Percentiles rank a stretch among this genome's conserved stretches.
phyloP scores from a whole-genome alignment of 2,797 vertebrate species.

The Sorex maritimensis region DNA sequence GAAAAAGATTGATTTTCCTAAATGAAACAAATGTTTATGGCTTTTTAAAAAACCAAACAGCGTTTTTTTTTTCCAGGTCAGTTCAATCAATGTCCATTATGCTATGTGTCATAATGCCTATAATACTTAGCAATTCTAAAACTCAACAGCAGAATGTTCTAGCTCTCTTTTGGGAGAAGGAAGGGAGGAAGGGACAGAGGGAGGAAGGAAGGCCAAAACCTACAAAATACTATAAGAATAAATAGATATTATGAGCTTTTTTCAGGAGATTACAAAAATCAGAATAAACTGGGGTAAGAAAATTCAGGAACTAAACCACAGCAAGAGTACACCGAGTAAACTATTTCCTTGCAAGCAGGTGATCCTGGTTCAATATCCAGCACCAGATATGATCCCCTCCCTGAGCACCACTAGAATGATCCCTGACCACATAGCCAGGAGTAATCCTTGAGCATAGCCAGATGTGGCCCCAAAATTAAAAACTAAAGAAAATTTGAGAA shows the following conservation, averaged over 20 bases:
- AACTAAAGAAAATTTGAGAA: not conserved
- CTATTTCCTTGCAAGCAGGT: no score
- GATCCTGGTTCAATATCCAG: no score
- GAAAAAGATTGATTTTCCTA: constrained; percentile 69
- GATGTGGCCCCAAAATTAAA: no score
- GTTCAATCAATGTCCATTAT: constrained; percentile 19
- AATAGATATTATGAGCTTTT: not conserved
- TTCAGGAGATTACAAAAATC: constrained; percentile 11
- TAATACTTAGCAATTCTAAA: not conserved
- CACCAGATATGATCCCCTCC: no score
- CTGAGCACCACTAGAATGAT: no score
- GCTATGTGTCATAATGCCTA: not conserved
- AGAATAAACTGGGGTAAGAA: constrained; percentile 19
- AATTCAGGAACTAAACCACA: no score
- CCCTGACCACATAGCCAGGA: no score
- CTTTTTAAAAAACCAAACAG: constrained; percentile 27
- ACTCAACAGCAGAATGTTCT: not conserved
- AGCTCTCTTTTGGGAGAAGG: no score
- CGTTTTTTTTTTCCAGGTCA: constrained; percentile 30
- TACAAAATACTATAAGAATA: constrained; percentile 37
- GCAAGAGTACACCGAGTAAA: no score
- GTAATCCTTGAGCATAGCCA: no score
- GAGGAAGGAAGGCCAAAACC: not conserved
- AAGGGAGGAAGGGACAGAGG: not conserved
- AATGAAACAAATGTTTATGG: constrained; percentile 16